Conservation (phyloP, 2,888 invertebrate species). For the Apamea monoglypha region DNA sequence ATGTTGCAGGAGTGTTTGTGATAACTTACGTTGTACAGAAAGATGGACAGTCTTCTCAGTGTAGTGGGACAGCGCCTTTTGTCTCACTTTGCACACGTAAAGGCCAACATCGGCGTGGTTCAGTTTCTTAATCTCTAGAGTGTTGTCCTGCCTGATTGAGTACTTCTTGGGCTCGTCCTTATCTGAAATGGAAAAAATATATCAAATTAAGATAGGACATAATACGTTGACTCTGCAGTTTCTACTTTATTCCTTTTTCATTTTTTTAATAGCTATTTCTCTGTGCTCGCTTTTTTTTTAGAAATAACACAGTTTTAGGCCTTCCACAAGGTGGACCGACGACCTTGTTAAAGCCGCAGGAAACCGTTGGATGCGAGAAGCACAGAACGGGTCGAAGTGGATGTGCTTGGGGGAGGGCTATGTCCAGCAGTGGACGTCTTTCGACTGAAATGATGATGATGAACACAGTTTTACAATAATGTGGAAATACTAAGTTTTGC, state of each 20-base stretch:
- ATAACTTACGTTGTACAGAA: constrained; percentile 83
- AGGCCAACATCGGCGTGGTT: constrained; percentile 82
- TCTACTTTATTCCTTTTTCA: background rate
- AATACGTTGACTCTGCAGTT: background rate
- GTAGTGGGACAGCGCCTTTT: constrained; percentile 82
- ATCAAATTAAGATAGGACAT: background rate
- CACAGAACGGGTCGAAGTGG: too few species aligned
- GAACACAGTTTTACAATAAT: background rate
- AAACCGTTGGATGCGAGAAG: too few species aligned
- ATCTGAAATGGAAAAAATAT: constrained; percentile 41
- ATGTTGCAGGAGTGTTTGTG: background rate
- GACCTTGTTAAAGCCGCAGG: too few species aligned
- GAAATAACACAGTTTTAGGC: background rate
- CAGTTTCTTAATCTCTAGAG: constrained; percentile 82
- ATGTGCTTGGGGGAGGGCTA: too few species aligned
- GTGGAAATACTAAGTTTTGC: background rate
- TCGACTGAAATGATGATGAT: too few species aligned
- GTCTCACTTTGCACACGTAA: constrained; percentile 85
- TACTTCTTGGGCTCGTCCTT: constrained; percentile 79
- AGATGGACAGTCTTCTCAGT: constrained; percentile 81
- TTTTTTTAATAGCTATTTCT: background rate
- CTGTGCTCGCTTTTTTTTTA: background rate
- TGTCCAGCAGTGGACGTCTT: too few species aligned
- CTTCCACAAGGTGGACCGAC: too few species aligned
- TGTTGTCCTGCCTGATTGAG: constrained; percentile 73